Conservation (phyloP, 1,140 invertebrate species). For the Euwallacea fornicatus region DNA sequence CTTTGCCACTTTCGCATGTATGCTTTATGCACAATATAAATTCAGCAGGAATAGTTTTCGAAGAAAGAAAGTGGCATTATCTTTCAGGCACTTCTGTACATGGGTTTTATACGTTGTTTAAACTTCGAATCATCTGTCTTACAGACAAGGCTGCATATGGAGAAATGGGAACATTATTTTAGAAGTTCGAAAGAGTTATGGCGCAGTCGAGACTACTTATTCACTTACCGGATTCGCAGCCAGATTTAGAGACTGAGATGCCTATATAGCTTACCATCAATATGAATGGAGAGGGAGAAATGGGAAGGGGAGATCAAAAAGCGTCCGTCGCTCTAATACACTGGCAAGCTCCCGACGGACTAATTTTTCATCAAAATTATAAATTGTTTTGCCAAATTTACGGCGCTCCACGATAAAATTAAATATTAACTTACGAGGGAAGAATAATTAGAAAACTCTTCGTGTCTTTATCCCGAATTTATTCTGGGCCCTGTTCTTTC, state of each 20-base stretch:
- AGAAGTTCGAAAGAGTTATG: conserved; percentile 25
- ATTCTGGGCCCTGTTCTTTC: conserved; percentile 47
- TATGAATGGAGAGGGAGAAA: neutral
- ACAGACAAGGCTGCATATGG: conserved; percentile 30
- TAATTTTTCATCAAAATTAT: conserved; percentile 51
- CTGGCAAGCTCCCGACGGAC: conserved; percentile 33
- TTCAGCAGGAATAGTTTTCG: conserved; percentile 9
- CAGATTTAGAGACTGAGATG: neutral
- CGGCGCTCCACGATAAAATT: conserved; percentile 49
- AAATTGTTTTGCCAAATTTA: conserved; percentile 51
- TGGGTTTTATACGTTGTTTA: conserved; percentile 36
- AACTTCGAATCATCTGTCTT: conserved; percentile 35
- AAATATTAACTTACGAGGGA: conserved; percentile 52
- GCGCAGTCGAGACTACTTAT: conserved; percentile 2
- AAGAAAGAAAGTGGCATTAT: conserved; percentile 27
- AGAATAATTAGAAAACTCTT: conserved; percentile 51
- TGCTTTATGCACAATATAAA: conserved; percentile 36
- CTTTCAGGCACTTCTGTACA: neutral
- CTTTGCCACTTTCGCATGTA: conserved; percentile 11
- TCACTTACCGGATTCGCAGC: conserved; percentile 7
- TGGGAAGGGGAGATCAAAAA: neutral
- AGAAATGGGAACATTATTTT: conserved; percentile 24
- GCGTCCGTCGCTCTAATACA: neutral
- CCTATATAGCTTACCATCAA: neutral
- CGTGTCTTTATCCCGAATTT: conserved; percentile 47